A percentile compares a stretch with the other conserved stretches of the same genome.
Conservation (phyloP, 2,888 invertebrate genomes). For the Philonicus albiceps region DNA sequence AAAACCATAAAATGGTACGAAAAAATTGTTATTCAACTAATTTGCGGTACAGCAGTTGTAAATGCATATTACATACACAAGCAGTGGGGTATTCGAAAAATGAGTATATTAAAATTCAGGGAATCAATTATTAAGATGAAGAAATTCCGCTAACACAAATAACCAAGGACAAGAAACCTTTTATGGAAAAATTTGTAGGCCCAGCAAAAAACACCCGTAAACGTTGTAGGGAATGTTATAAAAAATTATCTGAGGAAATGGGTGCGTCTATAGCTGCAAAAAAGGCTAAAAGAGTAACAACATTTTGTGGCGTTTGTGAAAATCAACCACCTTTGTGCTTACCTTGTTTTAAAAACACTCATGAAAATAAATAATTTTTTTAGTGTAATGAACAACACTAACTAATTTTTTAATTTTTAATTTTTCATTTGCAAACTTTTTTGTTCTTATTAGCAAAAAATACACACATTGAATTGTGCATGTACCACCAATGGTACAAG, state of each 20-base stretch:
- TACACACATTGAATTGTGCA: neutral
- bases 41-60: neutral
- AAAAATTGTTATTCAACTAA: neutral
- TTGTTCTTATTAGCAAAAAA: neutral
- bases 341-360: neutral
- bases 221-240: neutral
- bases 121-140: neutral
- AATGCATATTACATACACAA: neutral
- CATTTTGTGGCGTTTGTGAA: neutral
- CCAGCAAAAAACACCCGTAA: neutral
- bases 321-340: neutral
- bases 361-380: conserved; percentile 24
- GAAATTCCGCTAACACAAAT: neutral
- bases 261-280: neutral
- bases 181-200: conserved; percentile 5
- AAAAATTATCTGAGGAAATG: neutral
- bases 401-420: conserved; percentile 5
- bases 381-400: conserved; percentile 4
- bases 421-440: conserved; percentile 10
- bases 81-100: neutral
- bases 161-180: neutral
- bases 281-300: neutral
- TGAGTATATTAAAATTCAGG: neutral
- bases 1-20: neutral
- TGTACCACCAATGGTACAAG: no score